These are phyloP conservation scores for Recurvirostra avosetta DNA, from an alignment of 2,113 vertebrate genomes.

Conservation along the genomic window DNA sequence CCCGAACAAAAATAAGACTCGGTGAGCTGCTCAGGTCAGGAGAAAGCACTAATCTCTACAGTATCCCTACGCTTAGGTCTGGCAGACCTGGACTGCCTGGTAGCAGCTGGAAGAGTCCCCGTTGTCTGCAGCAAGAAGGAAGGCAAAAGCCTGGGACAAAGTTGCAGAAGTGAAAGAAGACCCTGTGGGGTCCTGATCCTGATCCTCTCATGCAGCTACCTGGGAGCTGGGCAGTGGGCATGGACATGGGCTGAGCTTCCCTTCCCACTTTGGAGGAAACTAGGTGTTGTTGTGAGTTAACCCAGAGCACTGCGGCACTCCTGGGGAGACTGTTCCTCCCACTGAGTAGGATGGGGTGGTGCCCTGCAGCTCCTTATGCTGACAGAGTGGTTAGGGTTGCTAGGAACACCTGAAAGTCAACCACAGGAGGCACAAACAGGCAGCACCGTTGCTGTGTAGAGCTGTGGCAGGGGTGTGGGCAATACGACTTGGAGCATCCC, in stretches of 20 bases:
- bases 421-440: background rate
- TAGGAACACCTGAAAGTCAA: background rate
- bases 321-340: background rate
- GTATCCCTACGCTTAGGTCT: background rate
- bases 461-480: background rate
- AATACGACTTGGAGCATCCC: background rate
- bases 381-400: background rate
- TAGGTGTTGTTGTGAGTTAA: background rate
- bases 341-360: fast-evolving
- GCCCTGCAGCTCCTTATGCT: background rate
- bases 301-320: background rate
- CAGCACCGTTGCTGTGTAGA: too few relatives aligned
- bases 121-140: background rate
- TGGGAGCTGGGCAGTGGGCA: background rate
- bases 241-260: background rate
- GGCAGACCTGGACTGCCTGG: background rate
- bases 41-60: background rate
- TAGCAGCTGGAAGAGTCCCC: fast-evolving
- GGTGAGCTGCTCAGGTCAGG: background rate
- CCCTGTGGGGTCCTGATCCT: fast-evolving
- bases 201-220: background rate
- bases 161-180: background rate
- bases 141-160: background rate
- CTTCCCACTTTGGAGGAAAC: background rate
- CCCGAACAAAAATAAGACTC: background rate